phyloP scores from a whole-genome alignment of 1,140 invertebrate species.

The Eupristina koningsbergeri region DNA sequence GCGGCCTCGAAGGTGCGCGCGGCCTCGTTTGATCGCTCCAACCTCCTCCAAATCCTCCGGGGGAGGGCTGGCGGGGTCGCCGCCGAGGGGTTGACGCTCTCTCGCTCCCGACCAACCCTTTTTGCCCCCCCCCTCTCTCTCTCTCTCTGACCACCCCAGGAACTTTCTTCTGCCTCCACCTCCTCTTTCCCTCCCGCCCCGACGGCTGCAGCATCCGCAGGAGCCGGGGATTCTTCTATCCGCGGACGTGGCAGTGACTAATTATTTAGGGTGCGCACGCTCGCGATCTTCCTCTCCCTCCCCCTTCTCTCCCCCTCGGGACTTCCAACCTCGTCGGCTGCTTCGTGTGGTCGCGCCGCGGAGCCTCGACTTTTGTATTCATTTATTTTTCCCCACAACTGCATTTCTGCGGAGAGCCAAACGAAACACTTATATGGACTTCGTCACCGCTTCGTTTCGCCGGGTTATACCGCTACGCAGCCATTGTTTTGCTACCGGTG shows the following conservation, averaged over 20 bases:
- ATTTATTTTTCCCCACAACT: conserved; percentile 69
- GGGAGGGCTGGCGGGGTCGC: conserved; percentile 49
- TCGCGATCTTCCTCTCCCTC: conserved; percentile 54
- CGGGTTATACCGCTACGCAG: conserved; percentile 70
- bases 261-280: conserved; percentile 69
- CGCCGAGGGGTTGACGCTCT: conserved; percentile 53
- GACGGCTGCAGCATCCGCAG: background rate
- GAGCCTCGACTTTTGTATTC: conserved; percentile 57
- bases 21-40: conserved; percentile 45
- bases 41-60: conserved; percentile 48
- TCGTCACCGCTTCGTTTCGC: conserved; percentile 69
- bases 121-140: background rate
- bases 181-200: conserved; percentile 45
- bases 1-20: conserved; percentile 32
- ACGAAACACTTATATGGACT: conserved; percentile 73
- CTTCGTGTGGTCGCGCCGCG: conserved; percentile 23
- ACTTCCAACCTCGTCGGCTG: background rate
- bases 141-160: background rate
- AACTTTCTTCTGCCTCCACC: conserved; percentile 43
- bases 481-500: conserved; percentile 69
- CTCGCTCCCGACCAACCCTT: conserved; percentile 52
- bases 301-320: conserved; percentile 26
- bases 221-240: conserved; percentile 42
- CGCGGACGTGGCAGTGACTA: conserved; percentile 70
- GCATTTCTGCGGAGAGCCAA: conserved; percentile 69